Conservation (phyloP, 2,113 vertebrate genomes). For the Hydrochoerus hydrochaeris region DNA sequence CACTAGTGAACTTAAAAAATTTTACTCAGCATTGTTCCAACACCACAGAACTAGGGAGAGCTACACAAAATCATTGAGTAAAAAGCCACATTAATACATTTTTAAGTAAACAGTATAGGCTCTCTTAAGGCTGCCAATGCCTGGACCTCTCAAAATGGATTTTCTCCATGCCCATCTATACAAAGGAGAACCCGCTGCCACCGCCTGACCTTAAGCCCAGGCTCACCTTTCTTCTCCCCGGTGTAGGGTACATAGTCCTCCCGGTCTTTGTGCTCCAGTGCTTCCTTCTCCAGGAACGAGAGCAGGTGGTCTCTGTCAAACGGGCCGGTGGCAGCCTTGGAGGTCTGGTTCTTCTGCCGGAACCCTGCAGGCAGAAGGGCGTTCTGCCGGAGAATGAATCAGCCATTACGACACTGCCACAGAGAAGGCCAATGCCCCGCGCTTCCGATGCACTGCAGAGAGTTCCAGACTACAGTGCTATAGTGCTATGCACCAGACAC, state of each 20-base stretch:
- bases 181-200: not conserved
- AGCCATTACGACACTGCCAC: slow-evolving; percentile 17
- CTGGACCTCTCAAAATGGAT: not conserved
- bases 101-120: not conserved
- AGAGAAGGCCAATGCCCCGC: not conserved
- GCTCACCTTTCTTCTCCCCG: slow-evolving; percentile 96
- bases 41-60: not conserved
- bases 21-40: slow-evolving; percentile 1
- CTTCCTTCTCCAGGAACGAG: slow-evolving; percentile 95
- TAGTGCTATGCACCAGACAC: not conserved
- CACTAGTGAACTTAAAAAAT: not conserved
- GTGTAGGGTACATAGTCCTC: slow-evolving; percentile 96
- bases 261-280: slow-evolving; percentile 95
- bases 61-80: slow-evolving; percentile 17
- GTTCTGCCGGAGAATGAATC: slow-evolving; percentile 87
- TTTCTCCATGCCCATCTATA: not conserved
- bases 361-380: slow-evolving; percentile 96
- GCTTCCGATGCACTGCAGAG: not conserved
- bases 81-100: slow-evolving; percentile 31
- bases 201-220: not conserved
- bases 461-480: not conserved
- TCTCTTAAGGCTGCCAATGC: not conserved
- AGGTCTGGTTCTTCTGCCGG: slow-evolving; percentile 97
- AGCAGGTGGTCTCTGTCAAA: slow-evolving; percentile 93
- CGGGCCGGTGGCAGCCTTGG: slow-evolving; percentile 89